Conservation (phyloP, 2,113 vertebrate genomes). For the Brachyhypopomus occidentalis region DNA sequence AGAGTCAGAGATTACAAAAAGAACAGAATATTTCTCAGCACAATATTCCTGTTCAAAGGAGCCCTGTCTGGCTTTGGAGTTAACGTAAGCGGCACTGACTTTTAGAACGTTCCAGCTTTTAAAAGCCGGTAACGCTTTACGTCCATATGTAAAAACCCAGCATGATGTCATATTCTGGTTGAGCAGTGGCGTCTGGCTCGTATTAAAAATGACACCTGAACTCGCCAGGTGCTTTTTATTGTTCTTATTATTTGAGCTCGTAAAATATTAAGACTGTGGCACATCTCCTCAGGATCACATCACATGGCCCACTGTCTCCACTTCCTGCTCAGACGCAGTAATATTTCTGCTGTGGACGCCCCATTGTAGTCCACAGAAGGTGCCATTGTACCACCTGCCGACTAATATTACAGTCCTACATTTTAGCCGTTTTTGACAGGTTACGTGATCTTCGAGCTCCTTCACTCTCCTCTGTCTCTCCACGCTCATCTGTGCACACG, state of each 20-base stretch:
- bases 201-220: not conserved
- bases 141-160: too few species aligned
- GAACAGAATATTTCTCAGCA: not conserved
- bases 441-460: conserved; percentile 61
- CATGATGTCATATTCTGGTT: not conserved
- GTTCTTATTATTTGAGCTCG: conserved; percentile 47
- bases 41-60: too few species aligned
- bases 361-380: conserved; percentile 45
- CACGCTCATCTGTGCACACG: conserved; percentile 62
- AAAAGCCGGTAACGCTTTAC: too few species aligned
- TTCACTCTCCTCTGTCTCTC: conserved; percentile 51
- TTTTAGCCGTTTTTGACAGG: conserved; percentile 68
- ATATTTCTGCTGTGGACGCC: conserved; percentile 50
- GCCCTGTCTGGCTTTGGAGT: too few species aligned
- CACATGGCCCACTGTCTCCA: conserved; percentile 53
- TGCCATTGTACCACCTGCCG: conserved; percentile 20
- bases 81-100: too few species aligned
- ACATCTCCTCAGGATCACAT: conserved; percentile 57
- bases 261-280: conserved; percentile 70
- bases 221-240: not conserved
- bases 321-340: conserved; percentile 50
- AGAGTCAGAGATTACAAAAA: not conserved
- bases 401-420: conserved; percentile 55
- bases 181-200: not conserved
- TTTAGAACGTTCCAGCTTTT: too few species aligned